These are phyloP conservation scores for Brachionus asplanchnoidis DNA, from an alignment of 1,140 invertebrate genomes.

Conservation along the genomic window DNA sequence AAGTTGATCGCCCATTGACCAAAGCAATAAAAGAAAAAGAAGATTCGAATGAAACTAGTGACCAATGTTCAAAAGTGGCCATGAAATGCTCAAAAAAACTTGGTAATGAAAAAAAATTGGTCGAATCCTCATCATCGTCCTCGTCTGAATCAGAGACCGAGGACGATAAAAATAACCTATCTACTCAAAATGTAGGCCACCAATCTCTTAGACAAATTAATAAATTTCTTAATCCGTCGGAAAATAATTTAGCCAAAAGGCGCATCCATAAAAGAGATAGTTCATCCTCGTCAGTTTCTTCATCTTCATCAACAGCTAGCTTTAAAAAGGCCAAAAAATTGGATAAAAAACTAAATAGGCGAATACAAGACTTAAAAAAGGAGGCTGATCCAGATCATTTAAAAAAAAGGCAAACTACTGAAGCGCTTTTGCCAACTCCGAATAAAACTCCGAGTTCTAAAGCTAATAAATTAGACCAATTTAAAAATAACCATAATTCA, in stretches of 20 bases:
- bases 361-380: neutral
- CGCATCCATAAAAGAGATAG: neutral
- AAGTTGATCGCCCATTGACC: neutral
- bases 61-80: neutral
- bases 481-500: neutral
- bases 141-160: neutral
- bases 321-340: neutral
- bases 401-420: neutral
- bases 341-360: conserved; percentile 21
- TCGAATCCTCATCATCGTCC: neutral
- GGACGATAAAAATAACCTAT: neutral
- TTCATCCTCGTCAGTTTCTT: neutral
- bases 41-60: neutral
- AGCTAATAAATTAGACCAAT: neutral
- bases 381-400: neutral
- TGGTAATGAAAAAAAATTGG: neutral
- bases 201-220: conserved; percentile 10
- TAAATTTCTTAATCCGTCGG: neutral
- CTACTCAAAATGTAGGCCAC: neutral
- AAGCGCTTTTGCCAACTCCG: neutral
- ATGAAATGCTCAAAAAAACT: neutral
- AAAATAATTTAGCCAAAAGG: neutral
- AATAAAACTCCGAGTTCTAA: neutral
- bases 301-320: neutral
- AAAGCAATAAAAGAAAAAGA: neutral